Evolutionary conservation across 1,140 invertebrate genomes (phyloP).

Genomic region (Pogonomyrmex barbatus): DNA sequence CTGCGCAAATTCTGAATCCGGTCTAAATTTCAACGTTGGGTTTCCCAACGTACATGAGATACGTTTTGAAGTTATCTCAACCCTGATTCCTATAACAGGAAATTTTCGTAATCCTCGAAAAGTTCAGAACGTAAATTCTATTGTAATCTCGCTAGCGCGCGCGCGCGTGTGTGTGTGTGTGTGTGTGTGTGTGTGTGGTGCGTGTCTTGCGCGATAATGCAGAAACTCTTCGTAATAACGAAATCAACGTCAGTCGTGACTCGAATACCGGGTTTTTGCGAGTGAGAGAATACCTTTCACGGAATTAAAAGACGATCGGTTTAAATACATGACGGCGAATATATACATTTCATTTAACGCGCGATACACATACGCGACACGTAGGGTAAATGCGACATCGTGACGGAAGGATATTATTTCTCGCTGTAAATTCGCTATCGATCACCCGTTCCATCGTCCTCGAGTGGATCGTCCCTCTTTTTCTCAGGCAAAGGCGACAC

Average conservation of each 20-base stretch:
- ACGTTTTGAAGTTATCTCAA: constrained; percentile 1
- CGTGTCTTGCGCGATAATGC: not conserved
- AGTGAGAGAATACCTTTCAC: not conserved
- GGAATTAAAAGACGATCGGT: not conserved
- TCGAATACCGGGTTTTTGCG: not conserved
- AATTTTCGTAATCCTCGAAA: not conserved
- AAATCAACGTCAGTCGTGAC: constrained; percentile 11
- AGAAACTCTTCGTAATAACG: not conserved
- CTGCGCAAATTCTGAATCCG: not conserved
- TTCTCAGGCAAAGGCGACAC: not conserved
- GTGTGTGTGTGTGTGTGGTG: too few relatives aligned
- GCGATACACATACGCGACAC: not conserved
- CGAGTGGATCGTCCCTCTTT: constrained; percentile 9
- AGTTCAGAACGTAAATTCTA: not conserved
- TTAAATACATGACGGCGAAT: not conserved
- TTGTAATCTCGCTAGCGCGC: not conserved
- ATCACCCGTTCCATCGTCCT: constrained; percentile 15
- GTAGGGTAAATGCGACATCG: not conserved
- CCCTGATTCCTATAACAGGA: not conserved
- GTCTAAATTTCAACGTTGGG: constrained; percentile 10
- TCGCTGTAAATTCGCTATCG: constrained; percentile 52
- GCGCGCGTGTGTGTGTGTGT: too few relatives aligned
- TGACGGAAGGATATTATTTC: constrained; percentile 34
- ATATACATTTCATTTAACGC: not conserved
- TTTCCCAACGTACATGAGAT: not conserved